Evolutionary conservation across 2,797 vertebrate genomes (phyloP), one percentile per base, ranked within the genome.

Genomic region (Amphiprion clarkii): DNA sequence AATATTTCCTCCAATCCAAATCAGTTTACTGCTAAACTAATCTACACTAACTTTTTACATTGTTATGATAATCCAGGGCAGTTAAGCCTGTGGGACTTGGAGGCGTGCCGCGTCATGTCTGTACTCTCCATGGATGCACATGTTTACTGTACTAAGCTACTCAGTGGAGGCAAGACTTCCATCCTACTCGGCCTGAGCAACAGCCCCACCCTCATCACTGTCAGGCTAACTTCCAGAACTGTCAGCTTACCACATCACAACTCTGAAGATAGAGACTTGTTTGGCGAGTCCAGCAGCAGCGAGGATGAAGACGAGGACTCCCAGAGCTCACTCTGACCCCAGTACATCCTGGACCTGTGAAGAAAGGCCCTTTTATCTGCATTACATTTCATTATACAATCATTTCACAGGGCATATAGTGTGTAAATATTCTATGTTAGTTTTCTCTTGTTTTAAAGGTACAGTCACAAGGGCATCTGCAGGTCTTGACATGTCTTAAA

Each of bases 251-350:
- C 51, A 49, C 16, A 6, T 70, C 81, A 58, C 49, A 40, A 29
- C 31, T 42, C 59, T 14, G 0, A 4, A 25, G 86, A 84, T 33
- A 39, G 54, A 6, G 74, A 92, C 66, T 74, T 92, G 55, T 93
- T 94, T 66, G 83, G 81, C 49, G 91, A 94, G 77, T 90, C 88
- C 1, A 72, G 90, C 70, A 94, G 92, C 88, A 95, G 90, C 16
- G 92, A 94, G 59, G 93, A 94, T 31, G 93, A 95, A 12, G 48
- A 49, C 19, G 16, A 19, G 7, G 13, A 7, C 17, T 14, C 42
- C 13, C 6, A 44, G 42, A 6, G 13, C 42, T 44, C 36, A 39
- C 10, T 39, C 10, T 39, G 1, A 6, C 31, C 31, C 1, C 31
- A 33, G 31, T 33, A 33, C 31, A 33, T 33, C 31, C 31, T 33